Conservation (phyloP, 2,113 vertebrate genomes). For the Nannobrachium achirus region DNA sequence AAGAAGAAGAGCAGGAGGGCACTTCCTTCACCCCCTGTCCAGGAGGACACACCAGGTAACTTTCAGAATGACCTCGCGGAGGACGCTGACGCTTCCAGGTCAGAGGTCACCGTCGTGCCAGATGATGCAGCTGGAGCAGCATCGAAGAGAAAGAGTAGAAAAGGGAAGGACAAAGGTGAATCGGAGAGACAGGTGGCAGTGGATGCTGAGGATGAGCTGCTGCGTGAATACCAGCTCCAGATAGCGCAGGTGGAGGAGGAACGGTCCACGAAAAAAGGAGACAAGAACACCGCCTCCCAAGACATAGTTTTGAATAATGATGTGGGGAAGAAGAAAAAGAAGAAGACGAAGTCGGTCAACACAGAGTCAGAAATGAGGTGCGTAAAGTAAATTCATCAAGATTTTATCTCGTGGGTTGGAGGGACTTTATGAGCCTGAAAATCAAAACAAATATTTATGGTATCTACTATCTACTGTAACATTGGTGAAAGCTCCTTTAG, state of each 20-base stretch:
- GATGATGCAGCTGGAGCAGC: constrained; percentile 56
- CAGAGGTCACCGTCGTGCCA: constrained; percentile 60
- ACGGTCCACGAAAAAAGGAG: constrained; percentile 78
- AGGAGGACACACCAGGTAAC: constrained; percentile 51
- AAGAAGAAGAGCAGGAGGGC: constrained; percentile 79
- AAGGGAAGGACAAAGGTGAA: constrained; percentile 66
- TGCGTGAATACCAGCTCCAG: constrained; percentile 85
- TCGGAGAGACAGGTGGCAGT: constrained; percentile 48
- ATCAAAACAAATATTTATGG: too few species aligned
- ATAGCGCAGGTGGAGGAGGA: constrained; percentile 85
- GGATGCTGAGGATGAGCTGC: constrained; percentile 80
- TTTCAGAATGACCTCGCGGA: constrained; percentile 38
- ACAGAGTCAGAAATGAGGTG: constrained; percentile 85
- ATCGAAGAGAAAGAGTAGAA: constrained; percentile 69
- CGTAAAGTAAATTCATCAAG: not conserved
- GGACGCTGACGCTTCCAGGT: constrained; percentile 50
- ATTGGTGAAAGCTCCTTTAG: too few species aligned
- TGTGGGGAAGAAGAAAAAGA: constrained; percentile 85
- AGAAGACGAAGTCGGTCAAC: constrained; percentile 81
- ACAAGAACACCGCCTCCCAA: constrained; percentile 70
- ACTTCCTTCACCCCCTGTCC: constrained; percentile 64
- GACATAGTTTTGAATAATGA: constrained; percentile 79
- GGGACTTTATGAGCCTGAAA: too few species aligned
- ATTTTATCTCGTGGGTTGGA: too few species aligned
- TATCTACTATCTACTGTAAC: too few species aligned